phyloP scores from a whole-genome alignment of 2,797 vertebrate species.

The Tolypeutes matacus region DNA sequence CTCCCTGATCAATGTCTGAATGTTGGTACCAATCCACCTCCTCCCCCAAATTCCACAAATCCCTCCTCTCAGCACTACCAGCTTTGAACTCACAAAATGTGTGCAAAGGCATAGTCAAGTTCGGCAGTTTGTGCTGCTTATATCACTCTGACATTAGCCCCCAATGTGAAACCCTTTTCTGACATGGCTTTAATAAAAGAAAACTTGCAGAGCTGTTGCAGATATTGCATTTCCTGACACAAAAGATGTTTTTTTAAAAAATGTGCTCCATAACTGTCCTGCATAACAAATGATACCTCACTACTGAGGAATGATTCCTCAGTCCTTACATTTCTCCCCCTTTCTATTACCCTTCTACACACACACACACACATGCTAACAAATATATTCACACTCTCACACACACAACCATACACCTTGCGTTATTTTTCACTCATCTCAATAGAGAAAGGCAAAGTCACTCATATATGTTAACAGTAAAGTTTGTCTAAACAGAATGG shows the following conservation, averaged over 20 bases:
- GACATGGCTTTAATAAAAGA: neutral
- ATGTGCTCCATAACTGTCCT: neutral
- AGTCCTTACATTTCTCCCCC: neutral
- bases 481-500: neutral
- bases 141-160: neutral
- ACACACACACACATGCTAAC: neutral
- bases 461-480: neutral
- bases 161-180: neutral
- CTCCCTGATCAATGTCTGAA: neutral
- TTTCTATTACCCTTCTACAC: neutral
- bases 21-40: neutral
- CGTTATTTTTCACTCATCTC: slow-evolving; percentile 8
- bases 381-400: neutral
- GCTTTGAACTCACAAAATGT: neutral
- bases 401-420: neutral
- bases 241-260: neutral
- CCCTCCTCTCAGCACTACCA: neutral
- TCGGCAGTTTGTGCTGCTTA: neutral
- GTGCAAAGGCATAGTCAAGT: neutral
- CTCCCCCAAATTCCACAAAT: neutral
- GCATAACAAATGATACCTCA: neutral
- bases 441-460: neutral
- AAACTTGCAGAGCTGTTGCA: neutral
- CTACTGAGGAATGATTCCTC: too few relatives aligned
- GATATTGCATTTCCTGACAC: neutral